Evolutionary conservation across 64 coral and sea anemone genomes (phyloP).

Genomic region (Acropora tenuis): DNA sequence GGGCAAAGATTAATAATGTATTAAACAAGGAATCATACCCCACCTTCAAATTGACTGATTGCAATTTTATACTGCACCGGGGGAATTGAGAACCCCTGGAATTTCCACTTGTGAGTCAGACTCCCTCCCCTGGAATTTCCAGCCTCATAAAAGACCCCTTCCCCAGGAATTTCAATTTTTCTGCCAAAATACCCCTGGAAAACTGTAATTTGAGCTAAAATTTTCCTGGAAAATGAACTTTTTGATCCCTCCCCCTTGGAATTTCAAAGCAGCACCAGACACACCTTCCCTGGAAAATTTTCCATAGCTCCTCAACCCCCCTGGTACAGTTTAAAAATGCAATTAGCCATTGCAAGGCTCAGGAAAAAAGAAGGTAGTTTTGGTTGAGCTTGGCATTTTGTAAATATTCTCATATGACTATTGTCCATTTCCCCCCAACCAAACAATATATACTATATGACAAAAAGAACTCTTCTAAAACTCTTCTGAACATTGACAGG

Average conservation of each 20-base stretch:
- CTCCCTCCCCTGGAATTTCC: slow-evolving; percentile 57
- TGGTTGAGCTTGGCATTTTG: slow-evolving; percentile 61
- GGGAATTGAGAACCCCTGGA: slow-evolving; percentile 56
- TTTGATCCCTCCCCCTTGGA: slow-evolving; percentile 47
- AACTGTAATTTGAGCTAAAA: slow-evolving; percentile 45
- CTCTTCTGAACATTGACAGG: slow-evolving; percentile 19
- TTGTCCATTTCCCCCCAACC: slow-evolving; percentile 18
- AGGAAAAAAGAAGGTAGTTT: slow-evolving; percentile 52
- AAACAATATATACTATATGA: slow-evolving; percentile 25
- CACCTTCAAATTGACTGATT: slow-evolving; percentile 58
- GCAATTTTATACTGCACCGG: slow-evolving; percentile 51
- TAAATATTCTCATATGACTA: slow-evolving; percentile 56
- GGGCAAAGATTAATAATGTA: slow-evolving; percentile 39
- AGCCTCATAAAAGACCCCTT: slow-evolving; percentile 37
- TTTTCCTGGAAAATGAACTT: slow-evolving; percentile 61
- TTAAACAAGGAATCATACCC: slow-evolving; percentile 48
- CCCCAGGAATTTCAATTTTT: slow-evolving; percentile 46
- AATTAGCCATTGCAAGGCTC: slow-evolving; percentile 49
- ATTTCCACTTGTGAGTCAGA: slow-evolving; percentile 45
- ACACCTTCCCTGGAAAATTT: slow-evolving; percentile 23
- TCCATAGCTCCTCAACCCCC: slow-evolving; percentile 50
- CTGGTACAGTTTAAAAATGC: slow-evolving; percentile 58
- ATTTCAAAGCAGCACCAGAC: slow-evolving; percentile 51
- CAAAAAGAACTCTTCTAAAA: slow-evolving; percentile 44
- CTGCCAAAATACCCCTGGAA: slow-evolving; percentile 64